Percentiles rank a stretch among this genome's conserved stretches.
Conservation (phyloP, 2,888 invertebrate species). For the Dioctria linearis region DNA sequence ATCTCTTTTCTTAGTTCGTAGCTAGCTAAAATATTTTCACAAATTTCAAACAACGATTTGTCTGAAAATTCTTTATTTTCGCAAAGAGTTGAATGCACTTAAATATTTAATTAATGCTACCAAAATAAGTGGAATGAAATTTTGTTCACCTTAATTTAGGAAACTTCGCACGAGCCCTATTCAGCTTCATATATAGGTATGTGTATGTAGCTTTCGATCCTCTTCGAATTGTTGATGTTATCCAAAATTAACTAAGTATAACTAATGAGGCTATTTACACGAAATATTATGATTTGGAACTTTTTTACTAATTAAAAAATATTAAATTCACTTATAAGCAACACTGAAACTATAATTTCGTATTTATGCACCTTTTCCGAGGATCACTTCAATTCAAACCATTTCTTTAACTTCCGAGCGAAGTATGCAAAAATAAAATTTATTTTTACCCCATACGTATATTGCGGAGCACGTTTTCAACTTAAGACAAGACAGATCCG, state of each 20-base stretch:
- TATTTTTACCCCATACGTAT: no score
- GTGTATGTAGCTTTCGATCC: background rate
- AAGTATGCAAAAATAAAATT: no score
- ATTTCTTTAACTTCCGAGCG: no score
- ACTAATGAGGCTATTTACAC: no score
- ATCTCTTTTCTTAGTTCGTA: background rate
- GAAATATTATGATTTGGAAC: no score
- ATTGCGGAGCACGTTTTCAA: slow-evolving; percentile 21
- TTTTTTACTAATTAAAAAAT: no score
- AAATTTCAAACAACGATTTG: background rate
- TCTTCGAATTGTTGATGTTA: background rate
- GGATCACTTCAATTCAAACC: slow-evolving; percentile 2
- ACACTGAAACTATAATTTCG: no score
- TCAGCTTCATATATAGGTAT: background rate
- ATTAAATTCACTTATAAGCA: no score
- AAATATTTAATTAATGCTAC: slow-evolving; percentile 1
- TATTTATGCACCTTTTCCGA: no score
- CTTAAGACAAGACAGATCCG: slow-evolving; percentile 46
- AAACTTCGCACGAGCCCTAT: background rate
- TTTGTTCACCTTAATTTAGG: slow-evolving; percentile 47
- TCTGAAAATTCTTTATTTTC: background rate
- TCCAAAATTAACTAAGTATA: background rate
- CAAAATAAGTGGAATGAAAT: background rate
- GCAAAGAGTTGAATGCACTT: slow-evolving; percentile 23
- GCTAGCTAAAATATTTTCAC: background rate